Base-by-base conservation (phyloP, 2,797 vertebrate species). In the Typhlichthys eigenmanni region DNA sequence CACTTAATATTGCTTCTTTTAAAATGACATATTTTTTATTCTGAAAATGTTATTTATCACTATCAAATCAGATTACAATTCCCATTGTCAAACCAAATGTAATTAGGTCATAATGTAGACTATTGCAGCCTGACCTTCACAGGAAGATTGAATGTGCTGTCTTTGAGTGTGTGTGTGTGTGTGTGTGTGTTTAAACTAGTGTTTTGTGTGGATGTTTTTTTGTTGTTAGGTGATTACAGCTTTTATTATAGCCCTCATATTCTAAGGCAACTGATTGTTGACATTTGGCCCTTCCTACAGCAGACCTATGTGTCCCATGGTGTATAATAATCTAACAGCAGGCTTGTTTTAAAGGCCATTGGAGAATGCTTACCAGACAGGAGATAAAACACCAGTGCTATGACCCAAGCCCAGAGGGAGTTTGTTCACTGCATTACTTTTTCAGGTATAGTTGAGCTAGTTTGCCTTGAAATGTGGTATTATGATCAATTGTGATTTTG, bases 281-380 rank as follows among this genome's bases (percentile, higher is more conserved):
- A 78, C 77, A 81, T 78, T 77, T 67, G 62, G 69, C 79, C 75
- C 59, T 53, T 60, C 61, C 71, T 49, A 38, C 38, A 11, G 48
- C 68, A 76, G 82, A 84, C 85, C 80, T 79, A 78, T 79, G 17
- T 47, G 29, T 58, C 47, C 38, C 38, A 78, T 63, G 78, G 75
- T 69, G 74, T 74, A 63, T 64, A 80, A 85, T 85, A 81, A 85
- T 83, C 84, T 83, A 81, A 69, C 66, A 13, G 64, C 53, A 12
- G 68, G 68, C 72, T 78, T 81, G 71, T 88, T 80, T 84, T 75
- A 78, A 80, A 73, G 74, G 81, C 75, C 85, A 78, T 79, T 79
- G 72, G 77, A 79, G 71, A 68, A 62, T 60, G 12, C 64, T 78
- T 69, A 56, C 67, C 43, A 58, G 77, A 60, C 68, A 32, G 55